Percentiles rank a stretch among this genome's conserved stretches.
These are phyloP conservation scores for Myrmophylax atrothorax DNA, from an alignment of 2,113 vertebrate species.

Conservation along the genomic window DNA sequence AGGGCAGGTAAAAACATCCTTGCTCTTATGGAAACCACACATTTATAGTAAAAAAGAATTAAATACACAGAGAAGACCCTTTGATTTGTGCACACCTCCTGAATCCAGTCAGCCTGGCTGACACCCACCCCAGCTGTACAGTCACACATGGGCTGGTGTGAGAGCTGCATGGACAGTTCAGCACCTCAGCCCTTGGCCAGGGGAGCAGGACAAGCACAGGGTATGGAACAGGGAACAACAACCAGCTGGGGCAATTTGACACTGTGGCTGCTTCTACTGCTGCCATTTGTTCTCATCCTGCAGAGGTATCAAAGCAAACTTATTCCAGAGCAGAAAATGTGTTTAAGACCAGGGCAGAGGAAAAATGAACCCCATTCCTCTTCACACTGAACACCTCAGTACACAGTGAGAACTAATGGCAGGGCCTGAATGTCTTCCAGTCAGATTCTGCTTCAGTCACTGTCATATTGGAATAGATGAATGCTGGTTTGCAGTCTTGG, in stretches of 20 bases:
- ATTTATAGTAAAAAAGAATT: background rate
- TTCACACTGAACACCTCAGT: background rate
- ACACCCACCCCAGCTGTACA: background rate
- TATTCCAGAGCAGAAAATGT: background rate
- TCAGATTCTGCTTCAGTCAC: background rate
- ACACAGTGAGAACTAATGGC: background rate
- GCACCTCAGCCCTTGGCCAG: background rate
- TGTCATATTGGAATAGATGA: background rate
- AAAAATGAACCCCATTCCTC: background rate
- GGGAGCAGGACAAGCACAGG: accelerated
- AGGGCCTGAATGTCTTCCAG: background rate
- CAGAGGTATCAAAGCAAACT: background rate
- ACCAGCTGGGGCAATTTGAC: background rate
- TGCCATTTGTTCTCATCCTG: background rate
- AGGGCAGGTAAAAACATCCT: background rate
- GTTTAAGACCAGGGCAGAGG: background rate
- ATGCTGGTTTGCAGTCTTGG: background rate
- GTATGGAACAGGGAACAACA: accelerated
- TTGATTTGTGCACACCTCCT: background rate
- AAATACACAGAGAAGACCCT: background rate
- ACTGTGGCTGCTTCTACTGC: background rate
- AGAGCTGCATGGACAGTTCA: accelerated
- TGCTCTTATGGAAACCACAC: background rate
- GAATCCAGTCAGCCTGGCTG: background rate
- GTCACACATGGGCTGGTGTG: accelerated